phyloP scores from a whole-genome alignment of 2,113 vertebrate genomes.

The Ellobius talpinus region DNA sequence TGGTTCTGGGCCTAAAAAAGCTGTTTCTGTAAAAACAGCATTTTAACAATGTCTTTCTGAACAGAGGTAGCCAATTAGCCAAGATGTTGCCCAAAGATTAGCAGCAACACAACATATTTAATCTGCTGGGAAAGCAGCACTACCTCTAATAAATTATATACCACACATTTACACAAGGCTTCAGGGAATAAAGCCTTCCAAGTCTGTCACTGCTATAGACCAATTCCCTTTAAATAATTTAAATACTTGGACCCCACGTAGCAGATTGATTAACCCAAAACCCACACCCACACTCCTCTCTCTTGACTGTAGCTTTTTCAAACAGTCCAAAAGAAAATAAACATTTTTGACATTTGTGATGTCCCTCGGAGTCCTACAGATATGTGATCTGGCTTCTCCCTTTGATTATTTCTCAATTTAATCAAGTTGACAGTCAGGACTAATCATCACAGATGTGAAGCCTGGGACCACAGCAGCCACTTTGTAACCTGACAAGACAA shows the following conservation, averaged over 20 bases:
- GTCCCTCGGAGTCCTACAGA: background rate
- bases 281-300: background rate
- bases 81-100: slow-evolving; percentile 44
- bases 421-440: background rate
- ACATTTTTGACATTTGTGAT: slow-evolving; percentile 12
- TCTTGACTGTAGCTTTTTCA: background rate
- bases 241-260: background rate
- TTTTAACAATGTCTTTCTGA: slow-evolving; percentile 61
- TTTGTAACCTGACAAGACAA: slow-evolving; percentile 27
- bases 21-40: slow-evolving; percentile 43
- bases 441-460: background rate
- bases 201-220: slow-evolving; percentile 17
- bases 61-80: slow-evolving; percentile 73
- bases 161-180: slow-evolving; percentile 20
- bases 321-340: background rate
- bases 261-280: slow-evolving; percentile 4
- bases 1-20: slow-evolving; percentile 39
- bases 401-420: background rate
- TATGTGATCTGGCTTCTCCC: background rate
- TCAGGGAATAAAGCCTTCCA: slow-evolving; percentile 57
- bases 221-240: slow-evolving; percentile 39
- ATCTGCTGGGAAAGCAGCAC: slow-evolving; percentile 66
- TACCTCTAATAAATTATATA: slow-evolving; percentile 62
- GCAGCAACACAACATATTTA: slow-evolving; percentile 28
- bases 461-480: background rate